A percentile compares a stretch with the other conserved stretches of the same genome.
Conservation (phyloP, 2,113 vertebrate genomes). For the Cavia porcellus region DNA sequence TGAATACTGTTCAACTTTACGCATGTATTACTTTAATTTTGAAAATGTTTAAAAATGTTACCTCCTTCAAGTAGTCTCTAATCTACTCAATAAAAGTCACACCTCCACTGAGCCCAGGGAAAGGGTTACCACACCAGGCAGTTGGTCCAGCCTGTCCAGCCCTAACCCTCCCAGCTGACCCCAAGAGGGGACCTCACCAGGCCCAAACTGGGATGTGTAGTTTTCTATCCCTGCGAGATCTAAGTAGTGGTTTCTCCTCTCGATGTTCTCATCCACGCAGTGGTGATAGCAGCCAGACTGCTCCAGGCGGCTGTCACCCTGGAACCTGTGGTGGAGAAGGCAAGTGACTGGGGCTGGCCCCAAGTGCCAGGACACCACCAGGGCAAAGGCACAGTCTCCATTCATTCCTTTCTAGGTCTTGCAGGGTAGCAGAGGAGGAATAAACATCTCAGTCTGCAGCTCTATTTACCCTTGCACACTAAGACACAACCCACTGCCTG, state of each 20-base stretch:
- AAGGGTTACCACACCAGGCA: accelerated
- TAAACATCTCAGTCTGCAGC: neutral
- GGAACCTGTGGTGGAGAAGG: slow-evolving; percentile 91
- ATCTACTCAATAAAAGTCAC: no score
- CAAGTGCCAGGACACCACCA: neutral
- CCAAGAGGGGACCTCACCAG: slow-evolving; percentile 87
- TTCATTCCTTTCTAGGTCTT: neutral
- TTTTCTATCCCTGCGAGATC: slow-evolving; percentile 99
- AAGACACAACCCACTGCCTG: neutral
- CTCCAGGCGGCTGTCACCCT: slow-evolving; percentile 93
- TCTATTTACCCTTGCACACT: accelerated
- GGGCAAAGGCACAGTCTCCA: neutral
- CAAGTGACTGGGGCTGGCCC: neutral
- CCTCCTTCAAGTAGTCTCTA: neutral
- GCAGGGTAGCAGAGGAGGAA: neutral
- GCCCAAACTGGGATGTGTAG: slow-evolving; percentile 97
- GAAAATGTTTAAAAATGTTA: neutral
- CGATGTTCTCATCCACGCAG: slow-evolving; percentile 98
- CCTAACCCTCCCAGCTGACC: no score
- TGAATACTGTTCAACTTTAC: neutral
- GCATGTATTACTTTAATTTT: neutral
- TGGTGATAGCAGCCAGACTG: slow-evolving; percentile 95
- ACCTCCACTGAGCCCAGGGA: neutral
- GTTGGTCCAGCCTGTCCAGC: accelerated
- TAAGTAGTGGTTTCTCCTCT: slow-evolving; percentile 99